phyloP scores from a whole-genome alignment of 2,888 invertebrate species.

The Acleris literana region DNA sequence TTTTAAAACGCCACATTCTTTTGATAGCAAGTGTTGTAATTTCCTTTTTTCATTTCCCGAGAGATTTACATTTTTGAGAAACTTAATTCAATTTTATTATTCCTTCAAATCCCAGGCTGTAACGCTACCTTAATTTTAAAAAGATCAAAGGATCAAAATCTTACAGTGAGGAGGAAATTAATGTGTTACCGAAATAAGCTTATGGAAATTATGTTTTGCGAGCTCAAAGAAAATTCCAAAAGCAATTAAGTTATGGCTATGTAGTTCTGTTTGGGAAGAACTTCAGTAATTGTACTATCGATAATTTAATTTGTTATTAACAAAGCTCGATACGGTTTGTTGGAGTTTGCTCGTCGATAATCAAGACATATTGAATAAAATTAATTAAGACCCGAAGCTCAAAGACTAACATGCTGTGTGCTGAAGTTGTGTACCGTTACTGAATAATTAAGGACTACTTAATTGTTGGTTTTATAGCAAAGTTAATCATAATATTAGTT shows the following conservation, averaged over 20 bases:
- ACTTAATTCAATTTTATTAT: constrained; percentile 16
- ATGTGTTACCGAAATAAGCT: constrained; percentile 33
- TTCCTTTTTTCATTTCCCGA: not conserved
- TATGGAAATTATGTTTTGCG: constrained; percentile 33
- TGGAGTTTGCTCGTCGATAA: constrained; percentile 15
- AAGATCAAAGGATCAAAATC: constrained; percentile 33
- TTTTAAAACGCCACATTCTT: no score
- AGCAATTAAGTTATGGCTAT: constrained; percentile 30
- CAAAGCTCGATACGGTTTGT: constrained; percentile 20
- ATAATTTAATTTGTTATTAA: constrained; percentile 29
- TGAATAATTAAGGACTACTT: not conserved
- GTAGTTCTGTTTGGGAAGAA: constrained; percentile 27
- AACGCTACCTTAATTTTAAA: constrained; percentile 26
- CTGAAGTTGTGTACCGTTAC: constrained; percentile 1
- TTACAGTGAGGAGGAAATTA: constrained; percentile 30
- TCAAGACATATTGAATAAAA: constrained; percentile 27
- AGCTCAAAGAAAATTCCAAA: constrained; percentile 35
- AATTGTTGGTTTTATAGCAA: not conserved
- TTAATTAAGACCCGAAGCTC: constrained; percentile 25
- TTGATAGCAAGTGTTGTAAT: not conserved
- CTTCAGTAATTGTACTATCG: constrained; percentile 26
- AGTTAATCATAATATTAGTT: not conserved
- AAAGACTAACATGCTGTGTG: constrained; percentile 19
- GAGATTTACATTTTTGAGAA: not conserved
- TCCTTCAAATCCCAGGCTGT: constrained; percentile 15